Base-by-base conservation (phyloP, 2,888 invertebrate genomes). In the Rhabditoides inermis region DNA sequence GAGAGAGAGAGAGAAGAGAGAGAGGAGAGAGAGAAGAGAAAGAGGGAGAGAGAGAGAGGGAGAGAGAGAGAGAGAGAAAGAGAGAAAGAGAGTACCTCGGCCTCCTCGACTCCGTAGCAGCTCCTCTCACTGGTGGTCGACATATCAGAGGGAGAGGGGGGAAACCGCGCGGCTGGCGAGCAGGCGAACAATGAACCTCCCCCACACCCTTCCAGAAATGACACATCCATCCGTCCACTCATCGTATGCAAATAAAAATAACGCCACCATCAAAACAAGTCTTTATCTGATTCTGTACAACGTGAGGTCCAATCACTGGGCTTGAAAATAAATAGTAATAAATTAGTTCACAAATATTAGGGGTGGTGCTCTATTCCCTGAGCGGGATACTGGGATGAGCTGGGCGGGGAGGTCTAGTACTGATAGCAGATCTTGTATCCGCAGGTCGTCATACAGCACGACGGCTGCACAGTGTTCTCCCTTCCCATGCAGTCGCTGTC, bases 371-470 rank as follows among this genome's bases (percentile, higher is more conserved):
- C n/a, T n/a, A n/a, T n/a, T n/a, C n/a, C n/a, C n/a, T n/a, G n/a
- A n/a, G n/a, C n/a, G n/a, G n/a, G n/a, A n/a, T n/a, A n/a, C n/a
- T n/a, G n/a, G n/a, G n/a, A n/a, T n/a, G n/a, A n/a, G n/a, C n/a
- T n/a, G n/a, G n/a, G n/a, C n/a, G n/a, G n/a, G n/a, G 45, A 10
- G 18, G 45, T 36, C 58, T 62, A 73, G 53, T 73, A 73, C 51
- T 70, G 65, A 50, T 73, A 73, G 56, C 73, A 73, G 58, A 73
- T 71, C 48, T 71, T 68, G 60, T 72, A 73, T 44, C 72, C 73
- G 52, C 73, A 73, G 39, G 65, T 68, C 26, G 73, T 73, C 73
- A 73, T 72, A 53, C 73, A 73, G 53, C 73, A 73, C 2, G 69
- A 67, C n/a, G 73, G 73, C 53, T 72, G 69, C 36, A 63, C 63